These are phyloP conservation scores for Onychorhynchus coronatus DNA, from an alignment of 2,113 vertebrate species.

Conservation along the genomic window DNA sequence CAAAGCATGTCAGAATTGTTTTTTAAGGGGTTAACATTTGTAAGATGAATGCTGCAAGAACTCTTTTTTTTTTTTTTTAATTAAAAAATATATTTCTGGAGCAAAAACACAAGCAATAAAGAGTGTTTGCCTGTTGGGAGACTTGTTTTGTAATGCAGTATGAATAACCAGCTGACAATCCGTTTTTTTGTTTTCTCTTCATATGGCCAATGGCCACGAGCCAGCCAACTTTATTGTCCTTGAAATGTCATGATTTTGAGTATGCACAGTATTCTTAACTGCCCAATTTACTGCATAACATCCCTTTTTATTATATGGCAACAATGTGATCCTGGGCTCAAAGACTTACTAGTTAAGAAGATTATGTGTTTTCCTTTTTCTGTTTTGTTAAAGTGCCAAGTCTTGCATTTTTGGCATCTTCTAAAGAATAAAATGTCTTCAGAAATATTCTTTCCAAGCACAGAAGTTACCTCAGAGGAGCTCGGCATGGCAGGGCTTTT, in stretches of 20 bases:
- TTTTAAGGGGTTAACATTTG: slow-evolving; percentile 67
- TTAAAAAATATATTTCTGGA: slow-evolving; percentile 70
- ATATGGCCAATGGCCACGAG: slow-evolving; percentile 67
- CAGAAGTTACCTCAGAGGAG: slow-evolving; percentile 72
- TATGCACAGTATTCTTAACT: slow-evolving; percentile 72
- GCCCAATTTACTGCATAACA: slow-evolving; percentile 74
- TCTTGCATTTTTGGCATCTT: slow-evolving; percentile 72
- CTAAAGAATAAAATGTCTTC: slow-evolving; percentile 72
- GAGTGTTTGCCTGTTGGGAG: slow-evolving; percentile 68
- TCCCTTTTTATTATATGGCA: slow-evolving; percentile 73
- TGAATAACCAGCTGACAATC: slow-evolving; percentile 73
- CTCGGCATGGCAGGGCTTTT: slow-evolving; percentile 54
- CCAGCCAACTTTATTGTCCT: slow-evolving; percentile 75
- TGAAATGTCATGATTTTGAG: slow-evolving; percentile 73
- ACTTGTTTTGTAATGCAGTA: slow-evolving; percentile 68
- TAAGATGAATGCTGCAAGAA: slow-evolving; percentile 57
- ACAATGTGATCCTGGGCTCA: slow-evolving; percentile 71
- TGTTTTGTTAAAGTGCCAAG: slow-evolving; percentile 75
- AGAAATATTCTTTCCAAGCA: slow-evolving; percentile 69
- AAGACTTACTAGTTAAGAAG: slow-evolving; percentile 75
- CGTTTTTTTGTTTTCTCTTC: slow-evolving; percentile 48
- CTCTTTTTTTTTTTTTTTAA: slow-evolving; percentile 36
- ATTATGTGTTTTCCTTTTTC: slow-evolving; percentile 74
- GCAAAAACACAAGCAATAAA: slow-evolving; percentile 66
- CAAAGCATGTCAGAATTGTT: slow-evolving; percentile 52